Base-by-base conservation (phyloP, 2,888 invertebrate genomes). In the Imbricaverruca yamaguchii region DNA sequence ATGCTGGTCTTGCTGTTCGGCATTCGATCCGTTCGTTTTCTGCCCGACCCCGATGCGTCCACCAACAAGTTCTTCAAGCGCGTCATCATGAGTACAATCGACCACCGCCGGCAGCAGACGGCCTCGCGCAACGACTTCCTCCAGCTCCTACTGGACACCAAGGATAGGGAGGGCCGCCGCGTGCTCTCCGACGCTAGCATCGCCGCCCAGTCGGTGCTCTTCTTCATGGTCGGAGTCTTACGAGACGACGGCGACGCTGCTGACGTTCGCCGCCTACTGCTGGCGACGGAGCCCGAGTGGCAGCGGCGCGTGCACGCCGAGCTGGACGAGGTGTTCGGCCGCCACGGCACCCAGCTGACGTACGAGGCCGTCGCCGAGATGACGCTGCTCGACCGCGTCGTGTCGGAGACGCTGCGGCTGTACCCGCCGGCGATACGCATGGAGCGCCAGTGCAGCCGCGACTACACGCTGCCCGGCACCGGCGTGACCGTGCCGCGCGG, bases 371-470 rank as follows among this genome's bases (percentile, higher is more conserved):
- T 39, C 39, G 39, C 39, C 39, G 39, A 39, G 39, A 39, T 39
- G 39, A 39, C 39, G 39, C 2, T 39, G 39, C 39, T 39, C 2
- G 39, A 39, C 39, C 39, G 39, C 39, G 39, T 39, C 39, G 39
- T 39, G 39, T 39, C 39, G 39, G 91, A 86, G 90, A 91, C 0
- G 86, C 91, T 39, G 84, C 87, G 91, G 67, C 89, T 90, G 84
- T 90, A 90, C 86, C 91, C 91, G 10, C 89, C 90, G 11, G 90
- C 90, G 1, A 88, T 89, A 4, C 86, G 89, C 56, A 86, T 91
- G 1, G 90, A 90, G 80, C 80, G 84, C n/a, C 81, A 85, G 53
- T 88, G 88, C 59, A 83, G 83, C n/a, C 83, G 82, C 23, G 83
- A 83, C 39, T 84, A 81, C 81, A 80, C 67, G 39, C 77, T 84